phyloP scores from a whole-genome alignment of 2,113 vertebrate species.

The Cyphomyrus discorhynchus region DNA sequence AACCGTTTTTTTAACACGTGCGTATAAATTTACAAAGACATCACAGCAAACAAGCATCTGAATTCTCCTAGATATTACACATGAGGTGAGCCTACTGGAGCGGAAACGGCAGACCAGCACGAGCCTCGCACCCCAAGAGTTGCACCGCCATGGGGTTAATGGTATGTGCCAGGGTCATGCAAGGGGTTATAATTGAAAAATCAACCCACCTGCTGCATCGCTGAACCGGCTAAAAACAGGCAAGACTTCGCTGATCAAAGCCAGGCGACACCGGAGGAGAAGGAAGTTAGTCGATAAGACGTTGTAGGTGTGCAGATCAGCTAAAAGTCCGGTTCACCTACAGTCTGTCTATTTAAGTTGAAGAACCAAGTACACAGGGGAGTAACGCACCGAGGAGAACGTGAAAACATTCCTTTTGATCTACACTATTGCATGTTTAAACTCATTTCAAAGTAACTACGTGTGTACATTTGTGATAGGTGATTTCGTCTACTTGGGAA shows the following conservation, averaged over 20 bases:
- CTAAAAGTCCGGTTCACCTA: neutral
- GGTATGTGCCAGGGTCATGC: conserved; percentile 15
- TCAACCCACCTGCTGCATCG: conserved; percentile 40
- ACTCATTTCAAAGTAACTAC: neutral
- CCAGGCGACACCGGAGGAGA: conserved; percentile 20
- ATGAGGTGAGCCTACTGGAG: neutral
- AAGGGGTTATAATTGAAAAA: conserved; percentile 33
- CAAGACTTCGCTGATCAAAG: conserved; percentile 44
- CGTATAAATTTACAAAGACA: neutral
- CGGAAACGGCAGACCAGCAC: neutral
- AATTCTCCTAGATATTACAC: neutral
- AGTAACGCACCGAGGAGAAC: neutral
- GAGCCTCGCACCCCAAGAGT: neutral
- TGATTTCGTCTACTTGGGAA: neutral
- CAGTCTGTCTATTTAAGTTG: neutral
- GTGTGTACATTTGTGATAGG: neutral
- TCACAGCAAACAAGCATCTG: neutral
- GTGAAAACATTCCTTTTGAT: neutral
- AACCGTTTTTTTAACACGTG: neutral
- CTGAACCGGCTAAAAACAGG: conserved; percentile 35
- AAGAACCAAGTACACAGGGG: neutral
- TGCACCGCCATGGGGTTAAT: conserved; percentile 27
- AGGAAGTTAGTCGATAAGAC: conserved; percentile 12
- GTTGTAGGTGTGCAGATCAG: neutral
- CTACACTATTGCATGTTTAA: neutral